Conservation (phyloP, 2,797 vertebrate genomes). For the Gouania willdenowi region DNA sequence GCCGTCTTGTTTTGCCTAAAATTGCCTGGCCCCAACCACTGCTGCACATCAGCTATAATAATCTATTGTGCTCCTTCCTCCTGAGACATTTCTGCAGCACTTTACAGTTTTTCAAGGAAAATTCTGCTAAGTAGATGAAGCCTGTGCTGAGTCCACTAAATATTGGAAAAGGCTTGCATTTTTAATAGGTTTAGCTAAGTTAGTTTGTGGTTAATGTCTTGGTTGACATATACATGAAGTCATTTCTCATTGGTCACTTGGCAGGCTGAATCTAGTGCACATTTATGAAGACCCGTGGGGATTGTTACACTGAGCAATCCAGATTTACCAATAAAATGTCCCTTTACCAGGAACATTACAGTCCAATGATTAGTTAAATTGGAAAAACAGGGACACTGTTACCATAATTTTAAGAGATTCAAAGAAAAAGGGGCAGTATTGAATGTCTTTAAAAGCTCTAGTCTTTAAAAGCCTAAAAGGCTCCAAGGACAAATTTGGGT, state of each 20-base stretch:
- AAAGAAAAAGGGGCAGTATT: not conserved
- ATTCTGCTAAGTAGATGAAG: slow-evolving; percentile 3
- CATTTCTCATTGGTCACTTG: not conserved
- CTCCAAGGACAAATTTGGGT: slow-evolving; percentile 32
- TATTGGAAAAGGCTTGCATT: slow-evolving; percentile 11
- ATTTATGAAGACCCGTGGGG: slow-evolving; percentile 6
- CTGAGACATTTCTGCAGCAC: too few relatives aligned
- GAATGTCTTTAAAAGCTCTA: slow-evolving; percentile 6
- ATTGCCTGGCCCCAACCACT: too few relatives aligned
- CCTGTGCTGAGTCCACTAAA: slow-evolving; percentile 7
- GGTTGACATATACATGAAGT: not conserved
- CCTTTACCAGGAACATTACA: not conserved
- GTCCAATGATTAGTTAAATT: not conserved
- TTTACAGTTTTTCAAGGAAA: too few relatives aligned
- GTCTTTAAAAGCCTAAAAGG: slow-evolving; percentile 7
- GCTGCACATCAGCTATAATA: too few relatives aligned
- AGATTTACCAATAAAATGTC: slow-evolving; percentile 2
- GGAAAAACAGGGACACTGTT: not conserved
- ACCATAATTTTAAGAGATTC: not conserved
- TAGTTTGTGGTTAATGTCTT: slow-evolving; percentile 3
- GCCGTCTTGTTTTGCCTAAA: too few relatives aligned
- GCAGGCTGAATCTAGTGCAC: not conserved
- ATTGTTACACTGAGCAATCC: slow-evolving; percentile 1
- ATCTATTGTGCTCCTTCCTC: too few relatives aligned
- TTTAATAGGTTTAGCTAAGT: slow-evolving; percentile 18